Evolutionary conservation across 92 coral and sea anemone genomes (phyloP), one percentile per base, ranked within the genome.

Genomic region (Zoanthus gigantus): DNA sequence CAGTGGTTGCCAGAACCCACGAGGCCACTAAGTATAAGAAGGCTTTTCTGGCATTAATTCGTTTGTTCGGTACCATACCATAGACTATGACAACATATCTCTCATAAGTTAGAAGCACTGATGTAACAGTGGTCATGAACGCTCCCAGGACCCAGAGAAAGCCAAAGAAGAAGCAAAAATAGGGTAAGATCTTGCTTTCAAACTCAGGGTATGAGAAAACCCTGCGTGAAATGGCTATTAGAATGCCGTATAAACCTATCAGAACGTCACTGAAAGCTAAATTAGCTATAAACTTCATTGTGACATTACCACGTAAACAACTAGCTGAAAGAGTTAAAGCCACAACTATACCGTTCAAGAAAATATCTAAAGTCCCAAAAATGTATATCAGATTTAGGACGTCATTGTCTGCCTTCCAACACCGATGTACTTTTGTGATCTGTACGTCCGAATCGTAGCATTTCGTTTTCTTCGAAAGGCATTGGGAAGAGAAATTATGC

Each of bases 101-200:
- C 47, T 94, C 98, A 9, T 78, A 61, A 9, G 98, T 93, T 9
- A 94, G 50, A 18, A 94, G 71, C 0, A 93, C 63, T 11, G 98
- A 91, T 3, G 95, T 90, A 42, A 68, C 78, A 52, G 87, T 87
- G 0, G 94, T 94, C 14, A 63, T 63, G 11, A 94, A 88, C 42
- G 87, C 91, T 1, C 96, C 95, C 42, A 84, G 32, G 11, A 88
- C 91, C 98, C 98, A 94, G 81, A 91, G 31, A 67, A 89, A 89
- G 0, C 98, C 98, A 66, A 94, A 58, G 2, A 90, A 71, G 9
- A 86, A 76, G 60, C 98, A 94, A 0, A 92, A 77, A 12, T 58
- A 42, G 18, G 63, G 13, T 46, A 82, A 18, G 66, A 56, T 60
- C 18, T 46, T 79, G 1, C 44, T 29, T 48, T 77, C 57, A 63